These are phyloP conservation scores for Taeniopygia guttata DNA, from an alignment of 2,797 vertebrate genomes.

Conservation along the genomic window DNA sequence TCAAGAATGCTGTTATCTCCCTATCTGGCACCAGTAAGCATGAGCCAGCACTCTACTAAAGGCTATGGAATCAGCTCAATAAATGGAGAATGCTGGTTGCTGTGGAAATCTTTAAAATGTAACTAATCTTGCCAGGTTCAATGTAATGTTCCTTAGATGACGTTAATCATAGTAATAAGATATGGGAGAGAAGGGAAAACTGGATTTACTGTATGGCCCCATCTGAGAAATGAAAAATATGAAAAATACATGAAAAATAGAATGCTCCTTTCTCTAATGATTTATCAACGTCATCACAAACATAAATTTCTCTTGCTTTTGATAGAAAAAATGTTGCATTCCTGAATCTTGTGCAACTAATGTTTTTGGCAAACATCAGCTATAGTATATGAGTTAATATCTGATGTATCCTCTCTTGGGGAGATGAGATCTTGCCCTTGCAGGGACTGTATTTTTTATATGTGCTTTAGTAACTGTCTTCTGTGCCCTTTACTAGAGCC, in stretches of 20 bases:
- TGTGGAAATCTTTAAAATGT: constrained; percentile 53
- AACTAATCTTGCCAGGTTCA: constrained; percentile 41
- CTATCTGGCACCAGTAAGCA: constrained; percentile 1
- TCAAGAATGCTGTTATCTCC: constrained; percentile 47
- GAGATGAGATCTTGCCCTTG: constrained; percentile 44
- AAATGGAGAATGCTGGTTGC: constrained; percentile 45
- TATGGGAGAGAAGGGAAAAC: constrained; percentile 25
- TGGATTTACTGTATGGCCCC: constrained; percentile 58
- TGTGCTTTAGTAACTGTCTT: constrained; percentile 9
- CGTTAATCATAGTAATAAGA: constrained; percentile 54
- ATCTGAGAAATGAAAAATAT: not conserved
- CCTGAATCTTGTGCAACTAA: constrained; percentile 53
- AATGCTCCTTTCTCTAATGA: not conserved
- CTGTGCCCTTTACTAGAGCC: not conserved
- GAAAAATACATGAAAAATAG: constrained; percentile 4
- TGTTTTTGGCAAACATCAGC: constrained; percentile 44
- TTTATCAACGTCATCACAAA: constrained; percentile 25
- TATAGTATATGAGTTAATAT: constrained; percentile 39
- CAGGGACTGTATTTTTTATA: not conserved
- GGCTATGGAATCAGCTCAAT: not conserved
- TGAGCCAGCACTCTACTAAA: not conserved
- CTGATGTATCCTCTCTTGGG: constrained; percentile 43
- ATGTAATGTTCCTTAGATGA: constrained; percentile 1
- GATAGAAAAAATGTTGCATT: constrained; percentile 41
- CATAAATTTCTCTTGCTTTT: constrained; percentile 52